Base-by-base conservation (phyloP, 2,797 vertebrate genomes). In the Danio aesculapii region DNA sequence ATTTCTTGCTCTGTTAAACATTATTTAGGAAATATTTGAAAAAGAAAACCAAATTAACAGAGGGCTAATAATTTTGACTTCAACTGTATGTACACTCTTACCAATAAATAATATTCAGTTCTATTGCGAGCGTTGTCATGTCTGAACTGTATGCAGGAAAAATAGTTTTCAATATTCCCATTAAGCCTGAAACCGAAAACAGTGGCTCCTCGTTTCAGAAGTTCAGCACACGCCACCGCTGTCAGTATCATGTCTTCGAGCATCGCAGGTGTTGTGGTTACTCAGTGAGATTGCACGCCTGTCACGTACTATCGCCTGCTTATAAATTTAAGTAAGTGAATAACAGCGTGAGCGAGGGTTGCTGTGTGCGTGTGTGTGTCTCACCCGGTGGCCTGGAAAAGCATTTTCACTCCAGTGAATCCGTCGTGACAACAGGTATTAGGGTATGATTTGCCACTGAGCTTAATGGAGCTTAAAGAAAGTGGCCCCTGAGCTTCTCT, bases 391-490 rank as follows among this genome's bases (percentile, higher is more conserved):
- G 89, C 89, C 88, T 52, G 79, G 86, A 87, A 91, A 90, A 90
- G 86, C 70, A 82, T 86, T 90, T 81, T 88, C 91, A 88, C 88
- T 87, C 85, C 87, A 83, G 85, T 85, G 89, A 88, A 83, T 90
- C 82, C 63, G 71, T 87, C 52, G 88, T 90, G 89, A 92, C 91
- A 91, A 92, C 92, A 93, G 91, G 90, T 93, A 93, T 92, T 88
- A 91, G 88, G 88, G 73, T 88, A 84, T 90, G 88, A 90, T 92
- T 89, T 90, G 88, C 88, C 84, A 82, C 84, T 83, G 88, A 90
- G 91, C 89, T 85, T 92, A 93, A 93, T 94, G 91, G 91, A 91
- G 90, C 93, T 90, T 49, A 82, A 91, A 89, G 90, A 91, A 91
- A 70, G 84, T 87, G 86, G 85, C 91, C 90, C n/a, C 85, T 61